Evolutionary conservation across 2,888 invertebrate genomes (phyloP).

Genomic region (Rotaria sp.): DNA sequence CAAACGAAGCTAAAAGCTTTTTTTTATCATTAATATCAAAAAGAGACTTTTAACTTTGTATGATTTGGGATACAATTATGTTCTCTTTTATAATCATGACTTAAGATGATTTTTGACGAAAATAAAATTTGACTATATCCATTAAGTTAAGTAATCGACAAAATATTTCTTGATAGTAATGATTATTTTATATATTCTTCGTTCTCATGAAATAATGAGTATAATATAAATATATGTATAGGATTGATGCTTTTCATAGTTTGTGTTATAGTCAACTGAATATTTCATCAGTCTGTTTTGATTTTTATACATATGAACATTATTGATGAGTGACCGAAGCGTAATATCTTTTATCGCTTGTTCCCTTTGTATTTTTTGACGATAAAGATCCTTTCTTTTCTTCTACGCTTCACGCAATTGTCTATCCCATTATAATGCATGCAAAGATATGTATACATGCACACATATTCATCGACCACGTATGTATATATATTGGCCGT

Average conservation of each 20-base stretch:
- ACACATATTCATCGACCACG: neutral
- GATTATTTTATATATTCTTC: neutral
- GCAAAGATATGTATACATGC: neutral
- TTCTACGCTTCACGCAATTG: constrained; percentile 22
- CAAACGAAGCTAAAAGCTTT: too few relatives aligned
- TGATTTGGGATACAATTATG: too few relatives aligned
- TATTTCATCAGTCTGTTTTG: neutral
- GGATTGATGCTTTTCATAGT: neutral
- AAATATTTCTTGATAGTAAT: neutral
- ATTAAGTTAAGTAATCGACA: too few relatives aligned
- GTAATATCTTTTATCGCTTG: neutral
- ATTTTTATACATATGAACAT: neutral
- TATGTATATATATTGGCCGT: neutral
- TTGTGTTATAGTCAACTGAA: neutral
- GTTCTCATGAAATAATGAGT: neutral
- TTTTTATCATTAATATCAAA: too few relatives aligned
- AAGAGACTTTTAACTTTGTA: too few relatives aligned
- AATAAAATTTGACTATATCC: too few relatives aligned
- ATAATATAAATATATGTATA: neutral
- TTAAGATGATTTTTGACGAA: too few relatives aligned
- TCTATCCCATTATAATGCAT: neutral
- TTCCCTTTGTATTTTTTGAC: neutral
- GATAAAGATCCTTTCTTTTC: constrained; percentile 4
- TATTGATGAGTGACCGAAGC: constrained; percentile 3
- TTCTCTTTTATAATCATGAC: too few relatives aligned